Base-by-base conservation (phyloP, 2,797 vertebrate species). In the Coccyzus lansbergi region DNA sequence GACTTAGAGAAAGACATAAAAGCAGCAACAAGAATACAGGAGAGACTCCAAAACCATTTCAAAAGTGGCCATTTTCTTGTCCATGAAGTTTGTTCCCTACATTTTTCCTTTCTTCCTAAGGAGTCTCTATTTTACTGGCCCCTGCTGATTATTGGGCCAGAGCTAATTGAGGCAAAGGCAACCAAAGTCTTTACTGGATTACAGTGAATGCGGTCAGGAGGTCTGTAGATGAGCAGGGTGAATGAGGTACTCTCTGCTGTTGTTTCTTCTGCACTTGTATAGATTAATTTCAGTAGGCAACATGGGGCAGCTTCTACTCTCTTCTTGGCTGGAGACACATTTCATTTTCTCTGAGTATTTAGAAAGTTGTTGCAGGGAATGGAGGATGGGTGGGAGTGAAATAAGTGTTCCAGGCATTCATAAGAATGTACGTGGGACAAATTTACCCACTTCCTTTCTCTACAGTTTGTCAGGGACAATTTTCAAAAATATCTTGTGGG, bases 371-470 rank as follows among this genome's bases (percentile, higher is more conserved):
- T 79, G 33, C 46, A 58, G 44, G 59, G 77, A 90, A 58, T 6
- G 60, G 64, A 93, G 91, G 77, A 86, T 65, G 74, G 85, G 83
- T 93, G 82, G 83, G 77, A 92, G 80, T 48, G 63, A 93, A 92
- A 4, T 24, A 88, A 76, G 80, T 90, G 95, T 92, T 88, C 36
- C 74, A 67, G 59, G 86, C 56, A 4, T 79, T 96, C 80, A 92
- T 95, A 90, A 95, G 95, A 95, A 93, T 93, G 83, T 58, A 86
- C 90, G 74, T 88, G 83, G 94, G 89, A 94, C 91, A 95, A 84
- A 95, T 93, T 86, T 91, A 88, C 91, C 77, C 15, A 3, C 67
- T 90, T 82, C 49, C 26, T 76, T 74, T 91, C 80, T 84, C 59
- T 76, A 19, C n/a, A 28, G 0, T 84, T 91, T 93, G 92, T 79